Conservation (phyloP, 1,140 invertebrate genomes). For the Branchinecta lynchi region DNA sequence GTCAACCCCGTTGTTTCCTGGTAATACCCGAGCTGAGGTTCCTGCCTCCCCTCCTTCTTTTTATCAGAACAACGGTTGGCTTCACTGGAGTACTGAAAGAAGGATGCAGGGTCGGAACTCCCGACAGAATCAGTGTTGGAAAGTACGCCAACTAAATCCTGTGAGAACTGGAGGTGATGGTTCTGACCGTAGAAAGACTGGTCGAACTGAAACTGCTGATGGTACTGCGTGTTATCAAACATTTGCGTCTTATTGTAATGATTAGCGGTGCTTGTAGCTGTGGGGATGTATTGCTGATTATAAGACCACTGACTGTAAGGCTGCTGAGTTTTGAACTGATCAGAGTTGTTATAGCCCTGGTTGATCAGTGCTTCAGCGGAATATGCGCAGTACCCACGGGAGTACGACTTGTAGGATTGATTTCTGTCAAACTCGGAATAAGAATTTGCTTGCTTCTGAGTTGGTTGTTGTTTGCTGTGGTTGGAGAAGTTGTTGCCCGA, state of each 20-base stretch:
- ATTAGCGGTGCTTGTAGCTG: neutral
- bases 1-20: neutral
- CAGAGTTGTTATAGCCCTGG: neutral
- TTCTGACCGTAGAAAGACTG: neutral
- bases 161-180: neutral
- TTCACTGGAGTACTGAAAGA: neutral
- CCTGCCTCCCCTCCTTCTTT: neutral
- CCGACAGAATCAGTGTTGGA: neutral
- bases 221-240: neutral
- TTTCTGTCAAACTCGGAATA: constrained; percentile 4
- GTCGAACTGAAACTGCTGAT: constrained; percentile 4
- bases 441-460: too few relatives aligned
- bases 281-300: neutral
- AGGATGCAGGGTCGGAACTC: neutral
- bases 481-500: neutral
- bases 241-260: neutral
- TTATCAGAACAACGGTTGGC: neutral
- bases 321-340: neutral
- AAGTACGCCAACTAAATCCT: neutral
- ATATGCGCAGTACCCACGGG: constrained; percentile 1
- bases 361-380: neutral
- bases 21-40: neutral
- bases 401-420: neutral
- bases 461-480: neutral
- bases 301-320: neutral